These are phyloP conservation scores for Synergus umbraculus DNA, from an alignment of 2,888 invertebrate species.

Conservation along the genomic window DNA sequence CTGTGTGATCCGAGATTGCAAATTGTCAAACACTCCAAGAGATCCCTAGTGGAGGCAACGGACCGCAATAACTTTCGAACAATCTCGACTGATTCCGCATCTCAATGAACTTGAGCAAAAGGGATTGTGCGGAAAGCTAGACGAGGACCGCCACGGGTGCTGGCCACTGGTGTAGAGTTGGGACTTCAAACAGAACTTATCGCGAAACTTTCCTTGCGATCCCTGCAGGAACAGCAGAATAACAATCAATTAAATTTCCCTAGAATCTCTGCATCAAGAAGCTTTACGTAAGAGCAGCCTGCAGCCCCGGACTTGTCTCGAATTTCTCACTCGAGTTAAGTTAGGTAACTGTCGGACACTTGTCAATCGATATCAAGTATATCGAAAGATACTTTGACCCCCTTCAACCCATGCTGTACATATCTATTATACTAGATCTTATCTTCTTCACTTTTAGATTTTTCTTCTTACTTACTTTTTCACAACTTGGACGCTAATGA, in stretches of 20 bases:
- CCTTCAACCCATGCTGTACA: neutral
- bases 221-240: conserved; percentile 19
- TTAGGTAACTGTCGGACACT: neutral
- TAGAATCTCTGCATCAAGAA: conserved; percentile 24
- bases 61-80: conserved; percentile 37
- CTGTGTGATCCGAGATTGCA: conserved; percentile 32
- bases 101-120: conserved; percentile 38
- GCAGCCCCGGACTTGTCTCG: neutral
- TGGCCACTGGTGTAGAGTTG: conserved; percentile 35
- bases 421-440: neutral
- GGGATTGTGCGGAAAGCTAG: conserved; percentile 14
- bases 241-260: conserved; percentile 35
- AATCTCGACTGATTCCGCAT: conserved; percentile 39
- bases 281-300: neutral
- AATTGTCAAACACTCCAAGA: conserved; percentile 32
- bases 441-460: neutral
- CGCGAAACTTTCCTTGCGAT: conserved; percentile 30
- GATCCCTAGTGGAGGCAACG: conserved; percentile 31
- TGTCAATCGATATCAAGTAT: neutral
- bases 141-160: neutral
- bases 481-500: conserved; percentile 14
- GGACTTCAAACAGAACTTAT: conserved; percentile 38
- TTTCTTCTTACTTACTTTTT: neutral
- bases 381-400: neutral
- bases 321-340: neutral